Evolutionary conservation across 2,113 vertebrate species (phyloP).

Genomic region (Pseudonaja textilis): DNA sequence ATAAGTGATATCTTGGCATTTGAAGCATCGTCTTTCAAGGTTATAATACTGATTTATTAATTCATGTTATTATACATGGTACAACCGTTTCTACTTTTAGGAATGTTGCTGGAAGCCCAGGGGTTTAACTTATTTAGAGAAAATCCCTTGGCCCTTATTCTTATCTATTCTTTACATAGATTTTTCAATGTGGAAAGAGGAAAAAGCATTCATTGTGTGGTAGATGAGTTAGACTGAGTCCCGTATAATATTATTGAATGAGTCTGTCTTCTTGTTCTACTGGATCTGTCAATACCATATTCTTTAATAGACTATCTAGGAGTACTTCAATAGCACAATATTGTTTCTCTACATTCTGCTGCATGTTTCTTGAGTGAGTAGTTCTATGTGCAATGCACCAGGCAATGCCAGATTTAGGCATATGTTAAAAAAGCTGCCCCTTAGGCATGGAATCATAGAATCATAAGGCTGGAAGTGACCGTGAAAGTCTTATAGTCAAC

Average conservation of each 20-base stretch:
- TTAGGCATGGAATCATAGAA: background rate
- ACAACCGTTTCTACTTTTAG: background rate
- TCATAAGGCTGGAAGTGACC: background rate
- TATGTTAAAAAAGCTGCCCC: background rate
- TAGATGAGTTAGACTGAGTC: background rate
- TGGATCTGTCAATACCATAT: background rate
- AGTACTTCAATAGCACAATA: background rate
- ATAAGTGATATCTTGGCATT: background rate
- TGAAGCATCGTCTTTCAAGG: background rate
- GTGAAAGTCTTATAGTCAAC: background rate
- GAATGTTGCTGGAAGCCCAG: background rate
- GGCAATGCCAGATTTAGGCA: background rate
- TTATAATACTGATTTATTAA: background rate
- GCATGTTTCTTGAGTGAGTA: background rate
- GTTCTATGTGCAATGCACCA: background rate
- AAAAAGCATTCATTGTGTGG: background rate
- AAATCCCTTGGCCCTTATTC: background rate
- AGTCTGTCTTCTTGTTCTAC: background rate
- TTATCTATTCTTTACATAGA: background rate
- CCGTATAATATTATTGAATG: background rate
- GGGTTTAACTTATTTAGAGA: background rate
- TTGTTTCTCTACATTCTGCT: background rate
- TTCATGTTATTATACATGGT: background rate
- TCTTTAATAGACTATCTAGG: background rate
- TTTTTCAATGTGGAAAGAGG: background rate